Percentiles rank a stretch among this genome's conserved stretches.
phyloP scores from a whole-genome alignment of 2,797 vertebrate genomes.

The Helarctos malayanus region DNA sequence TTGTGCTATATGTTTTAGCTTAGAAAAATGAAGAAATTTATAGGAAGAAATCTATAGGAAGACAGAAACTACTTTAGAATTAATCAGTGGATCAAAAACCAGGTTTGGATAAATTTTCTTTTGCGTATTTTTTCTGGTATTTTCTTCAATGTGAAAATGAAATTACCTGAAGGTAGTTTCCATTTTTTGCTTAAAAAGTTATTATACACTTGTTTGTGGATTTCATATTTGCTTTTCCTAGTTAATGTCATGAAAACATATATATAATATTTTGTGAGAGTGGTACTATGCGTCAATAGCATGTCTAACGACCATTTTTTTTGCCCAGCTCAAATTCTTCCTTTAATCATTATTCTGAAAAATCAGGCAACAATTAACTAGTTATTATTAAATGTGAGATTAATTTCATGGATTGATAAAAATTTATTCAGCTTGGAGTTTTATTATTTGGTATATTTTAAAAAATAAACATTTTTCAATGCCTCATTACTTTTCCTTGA shows the following conservation, averaged over 20 bases:
- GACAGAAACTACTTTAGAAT: not conserved
- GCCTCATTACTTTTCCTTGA: not conserved
- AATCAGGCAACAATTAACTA: not conserved
- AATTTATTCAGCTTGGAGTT: not conserved
- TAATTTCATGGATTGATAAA: not conserved
- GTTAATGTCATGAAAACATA: constrained; percentile 29
- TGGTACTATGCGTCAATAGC: not conserved
- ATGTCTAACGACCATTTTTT: not conserved
- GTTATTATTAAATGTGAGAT: not conserved
- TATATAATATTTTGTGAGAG: not conserved
- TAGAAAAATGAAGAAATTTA: not conserved
- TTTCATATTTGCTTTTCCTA: not conserved
- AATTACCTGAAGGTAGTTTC: not conserved
- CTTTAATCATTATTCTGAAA: not conserved
- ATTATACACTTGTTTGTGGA: not conserved
- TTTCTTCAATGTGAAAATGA: not conserved
- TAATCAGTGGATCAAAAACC: not conserved
- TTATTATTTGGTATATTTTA: not conserved
- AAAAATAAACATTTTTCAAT: not conserved
- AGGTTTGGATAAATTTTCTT: not conserved
- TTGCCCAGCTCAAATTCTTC: not conserved
- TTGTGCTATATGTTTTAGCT: not conserved
- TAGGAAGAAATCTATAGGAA: not conserved
- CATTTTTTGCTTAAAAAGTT: not conserved
- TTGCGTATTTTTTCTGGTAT: not conserved